Evolutionary conservation across 2,888 invertebrate genomes (phyloP).

Genomic region (Seira ritae): DNA sequence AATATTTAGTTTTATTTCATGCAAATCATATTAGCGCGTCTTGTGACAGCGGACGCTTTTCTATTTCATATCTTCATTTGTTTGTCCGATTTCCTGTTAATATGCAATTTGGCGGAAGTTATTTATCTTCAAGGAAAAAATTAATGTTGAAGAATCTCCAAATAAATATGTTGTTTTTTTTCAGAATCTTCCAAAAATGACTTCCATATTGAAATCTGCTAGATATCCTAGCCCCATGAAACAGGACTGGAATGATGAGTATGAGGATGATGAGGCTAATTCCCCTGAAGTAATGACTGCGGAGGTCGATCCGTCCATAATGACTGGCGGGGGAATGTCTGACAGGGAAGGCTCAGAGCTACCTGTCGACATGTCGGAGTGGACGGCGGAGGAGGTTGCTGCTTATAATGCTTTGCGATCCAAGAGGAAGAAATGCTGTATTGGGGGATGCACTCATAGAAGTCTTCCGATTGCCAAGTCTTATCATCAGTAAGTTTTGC

Average conservation of each 20-base stretch:
- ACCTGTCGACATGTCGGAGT: conserved; percentile 47
- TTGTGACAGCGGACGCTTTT: no score
- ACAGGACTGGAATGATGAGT: neutral
- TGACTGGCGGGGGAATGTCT: neutral
- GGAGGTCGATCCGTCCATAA: conserved; percentile 38
- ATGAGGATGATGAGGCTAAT: neutral
- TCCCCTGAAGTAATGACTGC: conserved; percentile 42
- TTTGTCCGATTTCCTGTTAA: no score
- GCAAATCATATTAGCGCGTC: no score
- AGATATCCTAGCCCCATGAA: neutral
- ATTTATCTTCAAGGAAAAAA: no score
- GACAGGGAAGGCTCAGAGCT: conserved; percentile 30
- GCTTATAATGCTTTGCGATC: conserved; percentile 49
- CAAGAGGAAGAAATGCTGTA: conserved; percentile 58
- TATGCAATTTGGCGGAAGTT: no score
- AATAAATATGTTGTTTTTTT: no score
- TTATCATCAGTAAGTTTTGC: conserved; percentile 57
- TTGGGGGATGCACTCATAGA: conserved; percentile 56
- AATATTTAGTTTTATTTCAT: no score
- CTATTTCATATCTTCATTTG: no score
- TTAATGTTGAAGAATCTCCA: no score
- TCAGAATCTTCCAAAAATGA: no score
- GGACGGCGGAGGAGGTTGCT: conserved; percentile 53
- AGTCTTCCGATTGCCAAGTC: conserved; percentile 58
- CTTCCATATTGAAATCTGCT: no score